phyloP scores from a whole-genome alignment of 2,888 invertebrate genomes.

The Empis stercorea region DNA sequence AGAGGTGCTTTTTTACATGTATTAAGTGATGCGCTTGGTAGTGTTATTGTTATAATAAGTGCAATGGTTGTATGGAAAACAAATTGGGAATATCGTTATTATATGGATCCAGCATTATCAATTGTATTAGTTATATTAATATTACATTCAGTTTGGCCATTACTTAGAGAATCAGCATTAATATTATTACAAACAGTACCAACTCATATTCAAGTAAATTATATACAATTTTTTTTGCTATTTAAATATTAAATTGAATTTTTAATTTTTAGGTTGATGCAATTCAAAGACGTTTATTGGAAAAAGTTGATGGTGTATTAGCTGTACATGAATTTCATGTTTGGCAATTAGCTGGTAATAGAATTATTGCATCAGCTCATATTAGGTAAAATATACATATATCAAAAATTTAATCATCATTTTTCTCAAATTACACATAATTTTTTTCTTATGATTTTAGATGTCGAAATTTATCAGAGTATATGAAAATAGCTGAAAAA shows the following conservation, averaged over 20 bases:
- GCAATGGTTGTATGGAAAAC: constrained; percentile 64
- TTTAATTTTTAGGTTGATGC: constrained; percentile 60
- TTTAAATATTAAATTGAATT: neutral
- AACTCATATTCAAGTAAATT: constrained; percentile 72
- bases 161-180: constrained; percentile 84
- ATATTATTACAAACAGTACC: constrained; percentile 97
- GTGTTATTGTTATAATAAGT: constrained; percentile 57
- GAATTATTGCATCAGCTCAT: constrained; percentile 95
- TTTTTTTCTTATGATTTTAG: constrained; percentile 38
- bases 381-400: constrained; percentile 52
- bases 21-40: constrained; percentile 89
- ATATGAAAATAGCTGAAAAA: constrained; percentile 93
- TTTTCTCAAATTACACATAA: neutral
- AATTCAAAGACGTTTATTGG: constrained; percentile 72
- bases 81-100: constrained; percentile 66
- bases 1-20: constrained; percentile 99
- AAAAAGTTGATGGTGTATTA: constrained; percentile 85
- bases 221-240: too few species aligned
- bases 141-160: constrained; percentile 79
- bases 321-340: constrained; percentile 98
- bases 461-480: constrained; percentile 86
- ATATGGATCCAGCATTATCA: constrained; percentile 91
- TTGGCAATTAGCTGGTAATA: constrained; percentile 94
- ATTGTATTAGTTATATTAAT: constrained; percentile 79
- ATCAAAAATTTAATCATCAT: neutral